These are phyloP conservation scores for Heliconius charithonia DNA, from an alignment of 2,888 invertebrate species.

Conservation along the genomic window DNA sequence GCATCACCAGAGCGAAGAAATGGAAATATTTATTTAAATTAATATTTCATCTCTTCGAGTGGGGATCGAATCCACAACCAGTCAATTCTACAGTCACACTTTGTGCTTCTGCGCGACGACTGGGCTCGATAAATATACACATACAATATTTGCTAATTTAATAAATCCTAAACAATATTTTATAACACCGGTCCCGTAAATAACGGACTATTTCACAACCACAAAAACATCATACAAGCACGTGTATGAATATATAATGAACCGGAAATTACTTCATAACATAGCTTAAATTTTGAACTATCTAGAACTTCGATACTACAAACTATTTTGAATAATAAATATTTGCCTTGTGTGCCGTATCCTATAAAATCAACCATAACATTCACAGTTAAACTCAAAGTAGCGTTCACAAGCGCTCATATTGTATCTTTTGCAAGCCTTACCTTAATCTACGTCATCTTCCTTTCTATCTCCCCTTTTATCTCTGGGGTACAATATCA, in stretches of 20 bases:
- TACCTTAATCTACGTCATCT: constrained; percentile 29
- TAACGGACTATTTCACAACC: too few relatives aligned
- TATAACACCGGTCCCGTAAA: not conserved
- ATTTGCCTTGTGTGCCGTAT: not conserved
- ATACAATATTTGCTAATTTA: not conserved
- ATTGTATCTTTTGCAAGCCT: constrained; percentile 25
- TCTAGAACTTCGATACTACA: not conserved
- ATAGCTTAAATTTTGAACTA: not conserved
- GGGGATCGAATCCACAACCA: too few relatives aligned
- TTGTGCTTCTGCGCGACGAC: too few relatives aligned
- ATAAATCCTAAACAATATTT: not conserved
- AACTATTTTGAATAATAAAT: not conserved
- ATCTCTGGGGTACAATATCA: constrained; percentile 28
- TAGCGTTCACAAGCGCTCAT: constrained; percentile 13
- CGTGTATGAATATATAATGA: too few relatives aligned
- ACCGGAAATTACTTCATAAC: too few relatives aligned
- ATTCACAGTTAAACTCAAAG: constrained; percentile 20
- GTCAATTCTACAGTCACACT: too few relatives aligned
- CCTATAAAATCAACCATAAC: constrained; percentile 9
- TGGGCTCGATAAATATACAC: not conserved
- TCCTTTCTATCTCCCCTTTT: constrained; percentile 30
- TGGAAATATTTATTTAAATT: too few relatives aligned
- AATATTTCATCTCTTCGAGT: too few relatives aligned
- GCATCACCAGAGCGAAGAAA: too few relatives aligned
- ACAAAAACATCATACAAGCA: too few relatives aligned